These are phyloP conservation scores for Zingel zingel DNA, from an alignment of 2,113 vertebrate genomes.

Conservation along the genomic window DNA sequence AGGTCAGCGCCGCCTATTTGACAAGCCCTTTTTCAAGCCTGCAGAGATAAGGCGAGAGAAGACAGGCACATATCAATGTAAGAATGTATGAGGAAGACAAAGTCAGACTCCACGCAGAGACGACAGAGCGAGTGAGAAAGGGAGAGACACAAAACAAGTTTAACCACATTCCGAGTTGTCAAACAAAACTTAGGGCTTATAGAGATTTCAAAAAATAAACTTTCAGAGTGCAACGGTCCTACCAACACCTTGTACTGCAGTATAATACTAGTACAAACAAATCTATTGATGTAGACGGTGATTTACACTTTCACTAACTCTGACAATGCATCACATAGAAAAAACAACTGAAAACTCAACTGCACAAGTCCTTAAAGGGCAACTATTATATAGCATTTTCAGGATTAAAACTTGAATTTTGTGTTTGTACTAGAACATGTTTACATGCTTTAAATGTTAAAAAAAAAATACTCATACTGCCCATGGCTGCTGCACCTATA, in stretches of 20 bases:
- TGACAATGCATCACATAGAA: background rate
- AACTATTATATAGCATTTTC: no score
- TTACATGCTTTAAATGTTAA: no score
- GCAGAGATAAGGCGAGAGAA: slow-evolving; percentile 35
- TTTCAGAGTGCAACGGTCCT: background rate
- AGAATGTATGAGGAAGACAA: slow-evolving; percentile 5
- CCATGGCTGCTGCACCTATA: no score
- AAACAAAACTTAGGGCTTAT: slow-evolving; percentile 36
- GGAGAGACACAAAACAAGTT: slow-evolving; percentile 62
- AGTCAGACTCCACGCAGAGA: slow-evolving; percentile 7
- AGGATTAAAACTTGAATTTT: no score
- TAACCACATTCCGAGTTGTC: slow-evolving; percentile 58
- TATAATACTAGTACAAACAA: background rate
- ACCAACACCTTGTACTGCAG: slow-evolving; percentile 3
- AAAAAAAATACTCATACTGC: no score
- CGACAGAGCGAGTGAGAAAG: background rate
- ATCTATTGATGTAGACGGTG: background rate
- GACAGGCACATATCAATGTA: background rate
- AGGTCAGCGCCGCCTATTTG: slow-evolving; percentile 17
- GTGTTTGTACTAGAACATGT: no score
- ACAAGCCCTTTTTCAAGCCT: slow-evolving; percentile 38
- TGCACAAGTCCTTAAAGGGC: background rate
- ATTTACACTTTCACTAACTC: background rate
- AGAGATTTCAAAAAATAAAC: background rate
- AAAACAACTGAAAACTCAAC: background rate